A percentile compares a stretch with the other conserved stretches of the same genome.
Evolutionary conservation across 1,140 invertebrate genomes (phyloP).

Genomic region (Notospermus geniculatus): DNA sequence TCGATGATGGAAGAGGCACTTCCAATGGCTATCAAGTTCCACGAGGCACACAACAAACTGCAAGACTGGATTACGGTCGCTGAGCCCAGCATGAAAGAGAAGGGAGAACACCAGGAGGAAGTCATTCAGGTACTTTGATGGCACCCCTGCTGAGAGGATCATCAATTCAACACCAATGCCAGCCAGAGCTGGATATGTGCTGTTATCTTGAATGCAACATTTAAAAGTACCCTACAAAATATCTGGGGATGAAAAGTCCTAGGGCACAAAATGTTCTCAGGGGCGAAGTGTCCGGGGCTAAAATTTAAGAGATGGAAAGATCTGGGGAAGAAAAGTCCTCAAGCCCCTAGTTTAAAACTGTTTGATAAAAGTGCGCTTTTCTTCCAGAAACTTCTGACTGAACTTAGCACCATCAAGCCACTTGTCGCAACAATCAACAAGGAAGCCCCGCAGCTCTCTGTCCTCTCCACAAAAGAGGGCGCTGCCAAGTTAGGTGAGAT

Average conservation of each 20-base stretch:
- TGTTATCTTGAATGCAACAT: no score
- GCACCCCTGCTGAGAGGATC: background rate
- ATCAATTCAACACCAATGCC: constrained; percentile 16
- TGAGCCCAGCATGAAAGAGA: constrained; percentile 69
- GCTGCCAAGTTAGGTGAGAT: constrained; percentile 88
- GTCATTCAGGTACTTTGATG: background rate
- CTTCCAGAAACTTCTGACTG: constrained; percentile 64
- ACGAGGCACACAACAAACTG: constrained; percentile 80
- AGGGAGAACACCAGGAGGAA: constrained; percentile 26
- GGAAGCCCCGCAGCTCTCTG: constrained; percentile 88
- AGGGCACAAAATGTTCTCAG: background rate
- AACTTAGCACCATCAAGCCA: constrained; percentile 83
- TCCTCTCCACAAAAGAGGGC: constrained; percentile 84
- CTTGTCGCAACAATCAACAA: constrained; percentile 85
- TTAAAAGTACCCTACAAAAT: no score
- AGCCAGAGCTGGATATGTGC: no score
- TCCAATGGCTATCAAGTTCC: constrained; percentile 90
- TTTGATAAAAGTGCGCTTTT: constrained; percentile 7
- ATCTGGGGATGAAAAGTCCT: background rate
- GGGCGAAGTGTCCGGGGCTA: no score
- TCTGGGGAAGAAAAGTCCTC: no score
- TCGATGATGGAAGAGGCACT: constrained; percentile 81
- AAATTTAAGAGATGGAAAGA: no score
- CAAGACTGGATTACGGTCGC: constrained; percentile 93
- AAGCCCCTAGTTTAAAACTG: no score